Evolutionary conservation across 2,113 vertebrate species (phyloP), one percentile per base, ranked within the genome.

Genomic region (Petrocephalus zakoni): DNA sequence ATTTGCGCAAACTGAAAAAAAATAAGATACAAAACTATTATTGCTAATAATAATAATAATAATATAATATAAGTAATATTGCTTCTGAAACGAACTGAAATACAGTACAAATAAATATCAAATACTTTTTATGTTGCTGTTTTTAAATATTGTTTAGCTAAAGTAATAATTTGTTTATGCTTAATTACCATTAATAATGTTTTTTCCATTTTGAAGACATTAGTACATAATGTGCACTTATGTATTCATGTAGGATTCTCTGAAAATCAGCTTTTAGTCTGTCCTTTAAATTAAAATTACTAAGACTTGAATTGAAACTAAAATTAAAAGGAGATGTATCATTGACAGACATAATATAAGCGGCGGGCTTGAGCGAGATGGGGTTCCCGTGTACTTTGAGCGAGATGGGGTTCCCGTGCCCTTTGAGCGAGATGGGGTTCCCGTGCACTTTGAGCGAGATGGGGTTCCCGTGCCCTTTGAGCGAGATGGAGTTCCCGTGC

Each of bases 351-450:
- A 2, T 64, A 25, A 25, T 68, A 68, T 29, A 68, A 29, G n/a
- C 29, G 61, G 29, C 47, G 47, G 0, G 47, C 47, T 93, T 94
- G 92, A 92, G 91, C 78, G 83, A 90, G 88, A 89, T 90, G 87
- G 86, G 88, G 37, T 72, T 87, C 90, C 89, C 88, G 89, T 90
- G 90, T 46, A n/a, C n/a, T n/a, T 93, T 94, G 92, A 92, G 91
- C 78, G 83, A 90, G 88, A 89, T 90, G 87, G 86, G 88, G 37
- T 72, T 87, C 90, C 89, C 88, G 89, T 90, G 90, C 46, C n/a
- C n/a, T n/a, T 93, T 94, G 92, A 92, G 91, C 78, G 83, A 90
- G 88, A 89, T 90, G 87, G 86, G 88, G 37, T 72, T 87, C 90
- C 89, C 88, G 89, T 90, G 90, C 46, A n/a, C n/a, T n/a, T n/a